A percentile compares a stretch with the other conserved stretches of the same genome.
These are phyloP conservation scores for Dascillus cervinus DNA, from an alignment of 2,888 invertebrate species.

Conservation along the genomic window DNA sequence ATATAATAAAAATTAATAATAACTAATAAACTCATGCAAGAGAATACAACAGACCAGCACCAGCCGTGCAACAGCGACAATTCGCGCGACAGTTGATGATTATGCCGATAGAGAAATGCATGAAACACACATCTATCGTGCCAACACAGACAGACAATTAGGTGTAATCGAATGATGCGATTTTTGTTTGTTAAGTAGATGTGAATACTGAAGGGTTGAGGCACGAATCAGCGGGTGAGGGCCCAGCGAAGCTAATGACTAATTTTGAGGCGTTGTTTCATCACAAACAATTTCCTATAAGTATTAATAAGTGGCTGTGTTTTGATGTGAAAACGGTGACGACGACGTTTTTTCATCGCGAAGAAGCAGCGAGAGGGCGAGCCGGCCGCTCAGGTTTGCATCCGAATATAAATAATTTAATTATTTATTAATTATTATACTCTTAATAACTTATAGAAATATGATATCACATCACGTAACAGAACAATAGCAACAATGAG, in stretches of 20 bases:
- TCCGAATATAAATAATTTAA: conserved; percentile 23
- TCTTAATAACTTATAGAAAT: conserved; percentile 41
- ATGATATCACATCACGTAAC: conserved; percentile 43
- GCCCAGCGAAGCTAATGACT: conserved; percentile 27
- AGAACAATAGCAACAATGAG: conserved; percentile 45
- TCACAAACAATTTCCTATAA: conserved; percentile 8
- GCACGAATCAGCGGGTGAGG: conserved; percentile 32
- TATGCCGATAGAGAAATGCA: conserved; percentile 22
- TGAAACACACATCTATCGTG: conserved; percentile 21
- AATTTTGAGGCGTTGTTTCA: conserved; percentile 14
- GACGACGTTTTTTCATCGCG: no score
- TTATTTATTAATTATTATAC: conserved; percentile 36
- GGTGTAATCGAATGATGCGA: no score
- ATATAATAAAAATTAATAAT: no score
- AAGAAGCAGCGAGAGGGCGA: conserved; percentile 15
- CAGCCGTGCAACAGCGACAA: no score
- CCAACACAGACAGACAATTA: no score
- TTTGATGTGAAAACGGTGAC: conserved; percentile 14
- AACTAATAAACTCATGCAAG: no score
- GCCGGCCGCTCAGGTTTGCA: conserved; percentile 15
- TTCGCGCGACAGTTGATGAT: no score
- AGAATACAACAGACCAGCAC: no score
- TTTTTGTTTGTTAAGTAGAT: conserved; percentile 17
- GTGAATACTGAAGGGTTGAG: conserved; percentile 31
- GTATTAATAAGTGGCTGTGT: conserved; percentile 15